Base-by-base conservation (phyloP, 2,113 vertebrate species). In the Ceyx melanurus region DNA sequence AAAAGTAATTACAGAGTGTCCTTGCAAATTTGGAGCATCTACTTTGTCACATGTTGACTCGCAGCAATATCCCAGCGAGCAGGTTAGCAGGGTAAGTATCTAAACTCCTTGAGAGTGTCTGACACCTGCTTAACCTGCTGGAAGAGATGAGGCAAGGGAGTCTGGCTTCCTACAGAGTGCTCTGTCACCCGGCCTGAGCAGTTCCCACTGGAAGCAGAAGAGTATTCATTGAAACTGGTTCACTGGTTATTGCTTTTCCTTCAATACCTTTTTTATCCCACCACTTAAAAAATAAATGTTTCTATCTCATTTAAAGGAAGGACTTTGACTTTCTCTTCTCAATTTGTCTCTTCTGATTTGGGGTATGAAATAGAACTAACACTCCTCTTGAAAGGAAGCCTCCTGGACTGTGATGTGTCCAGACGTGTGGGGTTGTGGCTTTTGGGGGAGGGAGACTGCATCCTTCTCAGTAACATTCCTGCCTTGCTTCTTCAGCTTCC, bases 91-190 rank as follows among this genome's bases (percentile, higher is more conserved):
- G 90, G 76, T 92, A 73, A 94, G 61, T 11, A 28, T 25, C 33
- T 93, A 83, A 95, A 95, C 58, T 61, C 76, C 72, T 67, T 90
- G 86, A 45, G 25, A 64, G 78, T 13, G 92, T 91, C 95, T 94
- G 79, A 94, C 88, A 91, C 92, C 94, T 96, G 92, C 90, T 93
- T 92, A 96, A 94, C 82, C 93, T 77, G 87, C 87, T 82, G 84
- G 28, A 40, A 45, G 26, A 4, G 91, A 74, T 89, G 75, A 87
- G 83, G 2, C 50, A 65, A 48, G 42, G 56, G 46, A 67, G 46
- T 10, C 61, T 90, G 90, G 57, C 66, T 81, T 74, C 66, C 61
- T 40, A 1, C 4, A 3, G 67, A n/a, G 71, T 29, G 43, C 82
- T 74, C 66, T 58, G 1, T 33, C 37, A 25, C 62, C 54, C 2